A percentile compares a stretch with the other conserved stretches of the same genome.
phyloP scores from a whole-genome alignment of 1,140 invertebrate species.

The Subanguina moxae region DNA sequence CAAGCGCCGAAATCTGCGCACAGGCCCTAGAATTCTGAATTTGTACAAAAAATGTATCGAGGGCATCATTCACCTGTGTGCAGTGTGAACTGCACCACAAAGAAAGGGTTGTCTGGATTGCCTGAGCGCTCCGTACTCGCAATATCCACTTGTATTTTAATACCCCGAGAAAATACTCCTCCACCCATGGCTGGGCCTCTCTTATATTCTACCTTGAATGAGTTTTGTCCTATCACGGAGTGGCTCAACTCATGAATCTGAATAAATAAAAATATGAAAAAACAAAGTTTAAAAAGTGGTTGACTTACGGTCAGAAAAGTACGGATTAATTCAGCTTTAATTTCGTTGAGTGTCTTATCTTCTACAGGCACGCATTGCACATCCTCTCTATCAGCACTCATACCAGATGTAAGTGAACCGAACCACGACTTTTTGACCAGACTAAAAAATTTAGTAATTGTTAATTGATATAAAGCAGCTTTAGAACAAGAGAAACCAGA shows the following conservation, averaged over 20 bases:
- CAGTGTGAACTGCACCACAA: slow-evolving; percentile 54
- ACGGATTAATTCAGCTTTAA: slow-evolving; percentile 96
- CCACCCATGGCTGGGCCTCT: slow-evolving; percentile 73
- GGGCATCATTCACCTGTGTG: slow-evolving; percentile 35
- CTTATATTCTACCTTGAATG: slow-evolving; percentile 94
- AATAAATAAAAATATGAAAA: slow-evolving; percentile 14
- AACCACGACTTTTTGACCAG: slow-evolving; percentile 74
- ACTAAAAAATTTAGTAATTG: slow-evolving; percentile 38
- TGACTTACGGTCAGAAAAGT: slow-evolving; percentile 88
- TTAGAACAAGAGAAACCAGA: too few relatives aligned
- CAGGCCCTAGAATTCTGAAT: slow-evolving; percentile 38
- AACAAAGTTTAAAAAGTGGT: too few relatives aligned
- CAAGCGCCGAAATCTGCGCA: slow-evolving; percentile 49
- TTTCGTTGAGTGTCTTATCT: slow-evolving; percentile 85
- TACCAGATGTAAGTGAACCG: slow-evolving; percentile 52
- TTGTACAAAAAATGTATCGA: neutral
- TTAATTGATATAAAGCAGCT: too few relatives aligned
- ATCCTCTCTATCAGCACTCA: slow-evolving; percentile 92
- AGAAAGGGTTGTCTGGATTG: slow-evolving; percentile 46
- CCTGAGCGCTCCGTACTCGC: slow-evolving; percentile 46
- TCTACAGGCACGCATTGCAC: slow-evolving; percentile 91
- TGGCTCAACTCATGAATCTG: slow-evolving; percentile 96
- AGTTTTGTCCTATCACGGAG: slow-evolving; percentile 93
- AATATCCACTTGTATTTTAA: slow-evolving; percentile 59
- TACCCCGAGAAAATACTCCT: slow-evolving; percentile 52